Percentiles rank a stretch among this genome's conserved stretches.
These are phyloP conservation scores for Platygyra sinensis DNA, from an alignment of 64 coral and sea anemone genomes.

Conservation along the genomic window DNA sequence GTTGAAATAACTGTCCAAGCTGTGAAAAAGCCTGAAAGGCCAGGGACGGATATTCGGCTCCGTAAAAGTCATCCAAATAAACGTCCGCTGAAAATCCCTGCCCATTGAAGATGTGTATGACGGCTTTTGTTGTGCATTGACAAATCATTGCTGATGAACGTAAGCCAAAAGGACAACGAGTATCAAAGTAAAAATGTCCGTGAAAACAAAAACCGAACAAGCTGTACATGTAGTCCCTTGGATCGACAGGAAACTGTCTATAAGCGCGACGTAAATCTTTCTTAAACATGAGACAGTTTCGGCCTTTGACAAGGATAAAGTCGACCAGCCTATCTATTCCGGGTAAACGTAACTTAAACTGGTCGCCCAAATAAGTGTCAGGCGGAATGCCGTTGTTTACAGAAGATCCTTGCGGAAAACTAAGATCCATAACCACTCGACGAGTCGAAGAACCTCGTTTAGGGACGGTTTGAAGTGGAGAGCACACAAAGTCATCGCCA, in stretches of 20 bases:
- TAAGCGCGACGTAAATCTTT: conserved; percentile 24
- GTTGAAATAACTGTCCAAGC: not conserved
- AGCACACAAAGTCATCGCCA: not conserved
- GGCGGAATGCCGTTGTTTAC: conserved; percentile 17
- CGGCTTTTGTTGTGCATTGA: conserved; percentile 26
- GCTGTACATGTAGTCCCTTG: conserved; percentile 14
- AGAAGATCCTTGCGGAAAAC: conserved; percentile 7
- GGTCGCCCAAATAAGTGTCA: conserved; percentile 14
- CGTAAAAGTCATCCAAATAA: conserved; percentile 39
- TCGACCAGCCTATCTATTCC: conserved; percentile 12
- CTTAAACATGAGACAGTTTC: not conserved
- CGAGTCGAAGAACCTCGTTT: conserved; percentile 2
- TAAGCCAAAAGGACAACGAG: conserved; percentile 36
- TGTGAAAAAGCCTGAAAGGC: not conserved
- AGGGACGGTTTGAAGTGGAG: not conserved
- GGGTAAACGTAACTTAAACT: conserved; percentile 10
- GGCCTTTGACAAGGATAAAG: not conserved
- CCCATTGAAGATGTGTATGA: not conserved
- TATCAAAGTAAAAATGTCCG: conserved; percentile 26
- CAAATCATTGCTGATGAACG: conserved; percentile 43
- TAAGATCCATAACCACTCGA: conserved; percentile 24
- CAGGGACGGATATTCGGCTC: not conserved
- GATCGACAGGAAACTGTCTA: conserved; percentile 32
- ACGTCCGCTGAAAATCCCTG: not conserved
- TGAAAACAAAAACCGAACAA: not conserved